Conservation (phyloP, 2,888 invertebrate species). For the Agrilus mali region DNA sequence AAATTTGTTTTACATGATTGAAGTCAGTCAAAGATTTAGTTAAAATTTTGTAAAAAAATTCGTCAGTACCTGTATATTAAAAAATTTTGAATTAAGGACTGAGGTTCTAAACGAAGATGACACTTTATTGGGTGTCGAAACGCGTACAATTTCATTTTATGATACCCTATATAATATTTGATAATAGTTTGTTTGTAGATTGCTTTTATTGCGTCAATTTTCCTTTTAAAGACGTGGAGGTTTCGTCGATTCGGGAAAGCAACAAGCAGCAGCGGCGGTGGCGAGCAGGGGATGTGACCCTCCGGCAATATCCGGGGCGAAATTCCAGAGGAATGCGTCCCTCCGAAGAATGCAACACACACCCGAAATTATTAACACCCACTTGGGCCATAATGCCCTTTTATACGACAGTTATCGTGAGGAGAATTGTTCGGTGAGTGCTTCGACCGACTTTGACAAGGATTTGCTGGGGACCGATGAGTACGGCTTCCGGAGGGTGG, state of each 20-base stretch:
- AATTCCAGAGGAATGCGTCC: slow-evolving; percentile 7
- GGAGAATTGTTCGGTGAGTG: slow-evolving; percentile 23
- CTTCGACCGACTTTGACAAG: slow-evolving; percentile 23
- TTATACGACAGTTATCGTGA: slow-evolving; percentile 25
- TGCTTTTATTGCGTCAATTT: too few species aligned
- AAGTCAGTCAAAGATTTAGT: too few species aligned
- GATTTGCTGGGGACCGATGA: slow-evolving; percentile 27
- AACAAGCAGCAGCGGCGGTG: slow-evolving; percentile 34
- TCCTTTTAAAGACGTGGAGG: too few species aligned
- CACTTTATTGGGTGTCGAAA: too few species aligned
- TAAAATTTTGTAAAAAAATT: too few species aligned
- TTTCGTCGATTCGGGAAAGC: background rate
- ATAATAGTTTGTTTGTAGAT: too few species aligned
- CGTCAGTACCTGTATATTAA: too few species aligned
- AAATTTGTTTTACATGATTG: too few species aligned
- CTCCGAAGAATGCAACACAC: slow-evolving; percentile 24
- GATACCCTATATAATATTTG: too few species aligned
- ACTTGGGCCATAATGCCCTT: slow-evolving; percentile 24
- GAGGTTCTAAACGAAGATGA: too few species aligned
- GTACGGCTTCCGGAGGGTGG: slow-evolving; percentile 26
- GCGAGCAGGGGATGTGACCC: slow-evolving; percentile 30
- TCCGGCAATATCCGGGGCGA: background rate
- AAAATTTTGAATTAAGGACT: too few species aligned
- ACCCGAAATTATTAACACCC: slow-evolving; percentile 32
- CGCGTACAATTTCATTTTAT: too few species aligned